Conservation (phyloP, 1,140 invertebrate genomes). For the Colletes latitarsis region DNA sequence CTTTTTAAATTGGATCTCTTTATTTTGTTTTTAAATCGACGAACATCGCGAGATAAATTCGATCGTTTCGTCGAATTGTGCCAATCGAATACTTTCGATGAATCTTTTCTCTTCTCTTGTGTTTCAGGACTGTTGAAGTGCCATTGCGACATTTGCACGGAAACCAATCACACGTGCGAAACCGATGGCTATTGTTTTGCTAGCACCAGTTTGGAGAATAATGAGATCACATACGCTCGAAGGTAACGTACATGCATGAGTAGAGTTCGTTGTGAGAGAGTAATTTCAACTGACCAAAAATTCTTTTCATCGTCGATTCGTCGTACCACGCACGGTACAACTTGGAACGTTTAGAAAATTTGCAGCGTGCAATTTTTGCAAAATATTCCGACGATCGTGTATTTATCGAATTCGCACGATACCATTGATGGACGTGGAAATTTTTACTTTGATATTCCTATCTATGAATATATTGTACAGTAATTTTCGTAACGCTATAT, state of each 20-base stretch:
- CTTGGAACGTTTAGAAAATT: too few species aligned
- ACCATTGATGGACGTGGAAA: not conserved
- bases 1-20: too few species aligned
- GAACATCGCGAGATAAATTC: too few species aligned
- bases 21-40: too few species aligned
- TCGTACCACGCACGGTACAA: not conserved
- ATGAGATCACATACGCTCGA: slow-evolving; percentile 85
- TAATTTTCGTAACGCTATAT: not conserved
- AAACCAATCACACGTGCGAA: slow-evolving; percentile 91
- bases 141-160: slow-evolving; percentile 88
- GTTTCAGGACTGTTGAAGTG: slow-evolving; percentile 86
- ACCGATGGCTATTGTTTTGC: slow-evolving; percentile 95
- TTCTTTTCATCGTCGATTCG: not conserved
- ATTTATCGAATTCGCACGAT: not conserved
- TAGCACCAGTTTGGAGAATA: slow-evolving; percentile 85
- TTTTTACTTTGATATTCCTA: not conserved
- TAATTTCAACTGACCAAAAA: not conserved
- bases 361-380: too few species aligned
- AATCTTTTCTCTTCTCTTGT: slow-evolving; percentile 36
- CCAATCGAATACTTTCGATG: not conserved
- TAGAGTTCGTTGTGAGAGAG: slow-evolving; percentile 12
- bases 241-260: slow-evolving; percentile 83
- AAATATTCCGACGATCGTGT: not conserved
- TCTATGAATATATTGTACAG: not conserved
- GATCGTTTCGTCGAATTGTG: too few species aligned